Percentiles rank a stretch among this genome's conserved stretches.
phyloP scores from a whole-genome alignment of 2,113 vertebrate genomes.

The Tylochromis polylepis region DNA sequence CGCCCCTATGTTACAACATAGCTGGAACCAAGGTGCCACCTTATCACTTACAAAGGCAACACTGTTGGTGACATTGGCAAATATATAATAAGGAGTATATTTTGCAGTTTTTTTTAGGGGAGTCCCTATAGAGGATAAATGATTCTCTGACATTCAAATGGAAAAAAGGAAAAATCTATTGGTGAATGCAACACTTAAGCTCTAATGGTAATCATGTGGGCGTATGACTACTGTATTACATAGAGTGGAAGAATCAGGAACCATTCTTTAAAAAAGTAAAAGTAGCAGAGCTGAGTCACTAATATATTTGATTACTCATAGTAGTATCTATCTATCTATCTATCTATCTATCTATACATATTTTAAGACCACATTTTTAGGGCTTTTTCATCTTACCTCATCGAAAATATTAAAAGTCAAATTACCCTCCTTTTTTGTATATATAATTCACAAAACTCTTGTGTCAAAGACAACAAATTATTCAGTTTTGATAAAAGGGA shows the following conservation, averaged over 20 bases:
- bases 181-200: neutral
- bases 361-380: neutral
- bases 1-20: conserved; percentile 43
- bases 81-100: neutral
- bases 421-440: neutral
- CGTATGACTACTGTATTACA: too few species aligned
- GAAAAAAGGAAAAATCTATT: neutral
- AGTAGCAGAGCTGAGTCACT: too few species aligned
- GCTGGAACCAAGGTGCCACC: conserved; percentile 17
- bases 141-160: neutral
- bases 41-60: conserved; percentile 47
- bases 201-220: too few species aligned
- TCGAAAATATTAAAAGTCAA: neutral
- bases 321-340: too few species aligned
- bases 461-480: neutral
- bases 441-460: neutral
- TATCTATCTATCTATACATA: too few species aligned
- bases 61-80: neutral
- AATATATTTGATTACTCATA: too few species aligned
- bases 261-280: too few species aligned
- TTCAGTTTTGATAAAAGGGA: conserved; percentile 7
- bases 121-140: neutral
- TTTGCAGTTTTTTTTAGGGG: neutral
- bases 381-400: neutral
- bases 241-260: too few species aligned